These are phyloP conservation scores for Pseudocheirus occidentalis DNA, from an alignment of 2,797 vertebrate genomes.

Conservation along the genomic window DNA sequence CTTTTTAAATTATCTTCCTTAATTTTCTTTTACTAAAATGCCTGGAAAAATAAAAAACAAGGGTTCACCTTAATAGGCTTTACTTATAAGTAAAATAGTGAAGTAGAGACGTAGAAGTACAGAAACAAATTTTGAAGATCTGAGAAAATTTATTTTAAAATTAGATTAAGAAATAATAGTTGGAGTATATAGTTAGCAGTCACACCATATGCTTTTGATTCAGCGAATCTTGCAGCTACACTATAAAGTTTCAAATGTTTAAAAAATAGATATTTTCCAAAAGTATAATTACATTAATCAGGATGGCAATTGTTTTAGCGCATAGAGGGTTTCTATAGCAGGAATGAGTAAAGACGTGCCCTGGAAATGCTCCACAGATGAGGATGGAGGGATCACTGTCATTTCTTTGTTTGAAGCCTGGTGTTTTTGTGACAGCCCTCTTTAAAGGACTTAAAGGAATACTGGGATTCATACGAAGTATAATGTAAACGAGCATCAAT, in stretches of 20 bases:
- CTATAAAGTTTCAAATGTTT: constrained; percentile 35
- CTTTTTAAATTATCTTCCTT: constrained; percentile 40
- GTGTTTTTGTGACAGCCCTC: constrained; percentile 16
- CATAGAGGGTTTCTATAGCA: constrained; percentile 54
- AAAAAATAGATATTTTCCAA: constrained; percentile 47
- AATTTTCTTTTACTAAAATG: constrained; percentile 53
- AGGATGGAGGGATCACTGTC: constrained; percentile 36
- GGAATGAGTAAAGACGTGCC: constrained; percentile 36
- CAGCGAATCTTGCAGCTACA: constrained; percentile 25
- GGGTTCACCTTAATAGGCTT: constrained; percentile 32
- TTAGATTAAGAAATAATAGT: constrained; percentile 47
- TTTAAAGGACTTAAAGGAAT: constrained; percentile 44
- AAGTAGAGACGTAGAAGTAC: neutral
- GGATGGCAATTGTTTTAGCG: constrained; percentile 53
- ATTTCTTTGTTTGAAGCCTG: constrained; percentile 48
- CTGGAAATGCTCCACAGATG: constrained; percentile 49
- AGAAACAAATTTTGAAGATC: constrained; percentile 46
- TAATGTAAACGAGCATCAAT: constrained; percentile 20
- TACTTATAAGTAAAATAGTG: constrained; percentile 44
- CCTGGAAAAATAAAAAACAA: neutral
- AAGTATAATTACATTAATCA: constrained; percentile 54
- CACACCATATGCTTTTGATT: constrained; percentile 42
- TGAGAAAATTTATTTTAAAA: constrained; percentile 46
- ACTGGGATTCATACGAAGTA: constrained; percentile 32
- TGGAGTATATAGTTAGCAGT: neutral